phyloP scores from a whole-genome alignment of 2,888 invertebrate species.

The Sinohyriopsis cumingii region DNA sequence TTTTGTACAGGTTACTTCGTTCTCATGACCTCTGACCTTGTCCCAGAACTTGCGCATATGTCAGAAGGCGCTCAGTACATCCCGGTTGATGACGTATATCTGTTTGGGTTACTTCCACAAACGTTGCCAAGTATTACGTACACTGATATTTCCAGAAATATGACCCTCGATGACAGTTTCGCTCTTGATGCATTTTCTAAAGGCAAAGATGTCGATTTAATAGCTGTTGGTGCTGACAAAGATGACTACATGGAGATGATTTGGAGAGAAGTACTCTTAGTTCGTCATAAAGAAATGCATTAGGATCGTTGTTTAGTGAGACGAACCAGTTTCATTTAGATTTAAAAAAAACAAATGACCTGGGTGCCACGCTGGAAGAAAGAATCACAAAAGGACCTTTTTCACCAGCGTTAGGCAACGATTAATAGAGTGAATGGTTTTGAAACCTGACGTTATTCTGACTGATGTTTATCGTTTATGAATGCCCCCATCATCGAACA shows the following conservation, averaged over 20 bases:
- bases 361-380: too few relatives aligned
- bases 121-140: slow-evolving; percentile 41
- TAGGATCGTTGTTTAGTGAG: too few relatives aligned
- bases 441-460: too few relatives aligned
- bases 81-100: slow-evolving; percentile 66
- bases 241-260: slow-evolving; percentile 32
- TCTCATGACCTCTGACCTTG: slow-evolving; percentile 49
- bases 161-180: slow-evolving; percentile 80
- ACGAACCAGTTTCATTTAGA: too few relatives aligned
- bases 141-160: slow-evolving; percentile 83
- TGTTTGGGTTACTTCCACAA: slow-evolving; percentile 56
- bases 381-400: too few relatives aligned
- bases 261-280: slow-evolving; percentile 24
- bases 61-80: slow-evolving; percentile 52
- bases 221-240: slow-evolving; percentile 27
- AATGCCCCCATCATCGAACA: too few relatives aligned
- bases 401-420: too few relatives aligned
- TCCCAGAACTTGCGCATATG: slow-evolving; percentile 52
- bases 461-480: too few relatives aligned
- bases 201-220: slow-evolving; percentile 8
- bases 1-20: slow-evolving; percentile 65
- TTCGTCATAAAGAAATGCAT: too few relatives aligned
- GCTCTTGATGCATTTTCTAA: slow-evolving; percentile 40
- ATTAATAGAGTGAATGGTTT: too few relatives aligned
- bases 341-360: too few relatives aligned